Conservation (phyloP, 2,888 invertebrate genomes). For the Peribatodes rhomboidaria region DNA sequence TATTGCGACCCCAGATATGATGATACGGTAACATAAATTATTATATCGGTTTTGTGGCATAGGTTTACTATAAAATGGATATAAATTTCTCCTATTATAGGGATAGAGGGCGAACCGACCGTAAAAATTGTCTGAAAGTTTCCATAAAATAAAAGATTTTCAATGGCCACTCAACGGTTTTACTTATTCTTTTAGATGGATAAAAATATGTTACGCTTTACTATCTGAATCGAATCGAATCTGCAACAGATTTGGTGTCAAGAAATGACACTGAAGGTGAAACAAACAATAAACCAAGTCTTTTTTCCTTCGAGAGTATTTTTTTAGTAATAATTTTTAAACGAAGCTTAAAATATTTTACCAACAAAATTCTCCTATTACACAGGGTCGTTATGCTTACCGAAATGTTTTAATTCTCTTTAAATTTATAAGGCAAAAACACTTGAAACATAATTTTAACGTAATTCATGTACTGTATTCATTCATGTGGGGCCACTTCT, state of each 20-base stretch:
- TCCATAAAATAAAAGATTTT: conserved; percentile 45
- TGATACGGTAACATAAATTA: conserved; percentile 52
- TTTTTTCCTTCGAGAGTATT: too few relatives aligned
- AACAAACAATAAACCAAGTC: conserved; percentile 37
- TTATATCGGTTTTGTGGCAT: conserved; percentile 46
- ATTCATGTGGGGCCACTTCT: too few relatives aligned
- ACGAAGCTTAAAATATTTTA: not conserved
- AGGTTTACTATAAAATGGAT: conserved; percentile 46
- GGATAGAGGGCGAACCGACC: conserved; percentile 28
- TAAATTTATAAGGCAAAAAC: too few relatives aligned
- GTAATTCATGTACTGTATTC: too few relatives aligned
- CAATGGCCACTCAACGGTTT: conserved; percentile 27
- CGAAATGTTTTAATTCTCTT: too few relatives aligned
- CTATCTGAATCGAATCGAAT: conserved; percentile 33
- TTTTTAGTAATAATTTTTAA: not conserved
- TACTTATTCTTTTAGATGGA: conserved; percentile 38
- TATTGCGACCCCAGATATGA: conserved; percentile 54
- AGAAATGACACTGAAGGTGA: conserved; percentile 5
- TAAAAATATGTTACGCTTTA: conserved; percentile 35
- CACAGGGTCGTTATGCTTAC: too few relatives aligned
- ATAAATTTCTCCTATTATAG: conserved; percentile 42
- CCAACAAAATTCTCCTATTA: too few relatives aligned
- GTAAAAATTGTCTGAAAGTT: conserved; percentile 45
- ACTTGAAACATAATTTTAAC: too few relatives aligned
- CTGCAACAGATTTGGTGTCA: conserved; percentile 30